Conservation (phyloP, 2,797 vertebrate genomes). For the Huso huso region DNA sequence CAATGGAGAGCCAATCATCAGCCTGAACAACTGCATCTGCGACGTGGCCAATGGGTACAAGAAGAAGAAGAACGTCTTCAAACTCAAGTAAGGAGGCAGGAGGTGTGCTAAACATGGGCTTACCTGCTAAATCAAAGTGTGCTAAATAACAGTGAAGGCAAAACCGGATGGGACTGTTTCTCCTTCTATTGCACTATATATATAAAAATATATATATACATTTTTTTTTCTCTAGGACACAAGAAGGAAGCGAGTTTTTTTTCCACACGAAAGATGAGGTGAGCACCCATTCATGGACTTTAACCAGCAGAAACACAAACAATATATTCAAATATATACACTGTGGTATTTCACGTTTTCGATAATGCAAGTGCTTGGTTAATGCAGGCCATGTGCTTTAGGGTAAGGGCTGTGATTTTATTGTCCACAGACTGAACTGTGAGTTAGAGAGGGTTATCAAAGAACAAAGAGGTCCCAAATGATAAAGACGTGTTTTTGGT, state of each 20-base stretch:
- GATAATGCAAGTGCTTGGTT: no score
- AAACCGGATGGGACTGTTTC: slow-evolving; percentile 15
- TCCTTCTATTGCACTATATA: background rate
- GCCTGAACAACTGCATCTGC: slow-evolving; percentile 68
- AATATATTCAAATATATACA: background rate
- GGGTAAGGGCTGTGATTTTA: no score
- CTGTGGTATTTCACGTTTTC: no score
- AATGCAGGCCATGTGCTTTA: background rate
- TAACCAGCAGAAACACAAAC: background rate
- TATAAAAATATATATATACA: no score
- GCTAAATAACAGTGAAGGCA: background rate
- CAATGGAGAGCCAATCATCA: slow-evolving; percentile 76
- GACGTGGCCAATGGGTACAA: slow-evolving; percentile 89
- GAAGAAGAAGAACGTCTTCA: slow-evolving; percentile 97
- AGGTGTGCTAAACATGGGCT: no score
- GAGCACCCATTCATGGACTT: slow-evolving; percentile 26
- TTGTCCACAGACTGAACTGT: no score
- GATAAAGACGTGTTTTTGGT: background rate
- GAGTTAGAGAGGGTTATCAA: no score
- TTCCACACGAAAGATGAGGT: slow-evolving; percentile 94
- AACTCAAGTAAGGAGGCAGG: slow-evolving; percentile 68
- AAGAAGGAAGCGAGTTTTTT: slow-evolving; percentile 76
- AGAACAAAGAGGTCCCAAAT: no score
- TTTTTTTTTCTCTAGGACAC: slow-evolving; percentile 52
- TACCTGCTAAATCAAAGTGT: no score